Conservation (phyloP, 2,888 invertebrate species). For the Plusia festucae region DNA sequence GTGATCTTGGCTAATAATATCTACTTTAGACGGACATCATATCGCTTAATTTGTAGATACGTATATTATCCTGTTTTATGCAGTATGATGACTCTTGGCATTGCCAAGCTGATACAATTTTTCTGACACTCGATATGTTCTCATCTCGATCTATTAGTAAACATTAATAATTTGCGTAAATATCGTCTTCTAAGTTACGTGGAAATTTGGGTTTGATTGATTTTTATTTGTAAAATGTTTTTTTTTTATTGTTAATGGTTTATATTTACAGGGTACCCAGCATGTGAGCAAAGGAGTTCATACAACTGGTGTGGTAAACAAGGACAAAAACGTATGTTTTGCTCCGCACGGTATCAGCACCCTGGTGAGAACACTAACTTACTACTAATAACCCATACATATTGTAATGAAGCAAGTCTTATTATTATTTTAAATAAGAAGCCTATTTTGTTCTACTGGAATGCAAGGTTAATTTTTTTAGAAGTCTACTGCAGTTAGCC, state of each 20-base stretch:
- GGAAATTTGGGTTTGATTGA: too few species aligned
- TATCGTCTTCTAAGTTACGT: too few species aligned
- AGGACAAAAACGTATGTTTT: slow-evolving; percentile 83
- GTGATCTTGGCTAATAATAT: slow-evolving; percentile 56
- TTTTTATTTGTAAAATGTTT: too few species aligned
- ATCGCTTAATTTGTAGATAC: slow-evolving; percentile 16
- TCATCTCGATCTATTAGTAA: too few species aligned
- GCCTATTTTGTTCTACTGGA: too few species aligned
- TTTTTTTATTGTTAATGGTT: too few species aligned
- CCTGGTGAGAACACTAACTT: slow-evolving; percentile 87
- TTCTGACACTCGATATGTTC: too few species aligned
- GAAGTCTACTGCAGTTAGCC: background rate
- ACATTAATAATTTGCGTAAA: too few species aligned
- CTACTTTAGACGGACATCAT: slow-evolving; percentile 16
- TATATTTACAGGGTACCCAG: slow-evolving; percentile 79
- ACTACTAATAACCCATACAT: slow-evolving; percentile 72
- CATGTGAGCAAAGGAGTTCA: slow-evolving; percentile 81
- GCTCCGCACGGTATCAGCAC: slow-evolving; percentile 74
- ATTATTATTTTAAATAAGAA: background rate
- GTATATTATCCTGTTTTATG: slow-evolving; percentile 14
- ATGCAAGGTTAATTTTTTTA: background rate
- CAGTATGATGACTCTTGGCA: slow-evolving; percentile 10
- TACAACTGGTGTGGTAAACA: slow-evolving; percentile 79
- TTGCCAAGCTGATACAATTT: background rate
- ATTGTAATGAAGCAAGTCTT: slow-evolving; percentile 35